Percentiles rank a stretch among this genome's conserved stretches.
These are phyloP conservation scores for Lepisosteus oculatus DNA, from an alignment of 2,113 vertebrate genomes.

Conservation along the genomic window DNA sequence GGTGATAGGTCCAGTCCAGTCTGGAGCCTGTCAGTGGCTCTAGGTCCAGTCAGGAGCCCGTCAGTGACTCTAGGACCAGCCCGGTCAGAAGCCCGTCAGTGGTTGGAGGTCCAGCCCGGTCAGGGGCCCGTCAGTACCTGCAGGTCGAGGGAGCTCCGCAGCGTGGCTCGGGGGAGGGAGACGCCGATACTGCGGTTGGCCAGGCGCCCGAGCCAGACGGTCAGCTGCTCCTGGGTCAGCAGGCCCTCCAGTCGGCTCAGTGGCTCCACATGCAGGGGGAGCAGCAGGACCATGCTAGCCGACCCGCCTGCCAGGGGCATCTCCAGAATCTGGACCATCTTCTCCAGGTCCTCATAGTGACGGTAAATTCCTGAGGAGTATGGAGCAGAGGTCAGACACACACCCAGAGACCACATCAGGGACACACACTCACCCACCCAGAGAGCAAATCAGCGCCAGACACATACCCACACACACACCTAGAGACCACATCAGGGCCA, in stretches of 20 bases:
- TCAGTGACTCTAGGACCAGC: no score
- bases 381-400: background rate
- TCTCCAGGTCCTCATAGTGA: constrained; percentile 49
- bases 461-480: no score
- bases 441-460: no score
- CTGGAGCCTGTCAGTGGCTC: no score
- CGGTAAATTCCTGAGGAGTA: constrained; percentile 42
- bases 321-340: constrained; percentile 62
- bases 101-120: no score
- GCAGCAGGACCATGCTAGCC: constrained; percentile 51
- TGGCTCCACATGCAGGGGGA: constrained; percentile 58
- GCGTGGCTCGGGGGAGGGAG: constrained; percentile 50
- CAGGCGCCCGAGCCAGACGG: constrained; percentile 48
- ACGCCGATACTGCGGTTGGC: constrained; percentile 38
- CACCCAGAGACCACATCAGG: no score
- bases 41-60: no score
- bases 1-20: no score
- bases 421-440: no score
- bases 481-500: no score
- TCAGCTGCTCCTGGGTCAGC: constrained; percentile 50
- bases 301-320: constrained; percentile 42
- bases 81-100: no score
- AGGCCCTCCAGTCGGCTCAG: constrained; percentile 50
- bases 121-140: constrained; percentile 37
- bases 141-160: constrained; percentile 47